Conservation (phyloP, 2,113 vertebrate species). For the Tinamus guttatus region DNA sequence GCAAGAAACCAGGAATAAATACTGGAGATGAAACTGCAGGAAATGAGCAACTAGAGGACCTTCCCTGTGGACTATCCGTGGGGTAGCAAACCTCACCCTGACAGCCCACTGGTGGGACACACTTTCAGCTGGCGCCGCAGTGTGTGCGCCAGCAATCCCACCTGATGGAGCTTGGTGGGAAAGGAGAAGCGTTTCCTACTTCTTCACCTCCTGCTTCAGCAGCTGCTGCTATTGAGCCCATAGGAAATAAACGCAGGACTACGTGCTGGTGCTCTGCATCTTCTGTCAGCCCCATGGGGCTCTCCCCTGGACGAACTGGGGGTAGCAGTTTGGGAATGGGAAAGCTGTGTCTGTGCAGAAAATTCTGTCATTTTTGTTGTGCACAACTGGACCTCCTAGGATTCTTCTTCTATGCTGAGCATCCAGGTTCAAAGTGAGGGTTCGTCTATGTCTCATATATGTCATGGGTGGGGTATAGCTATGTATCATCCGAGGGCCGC, state of each 20-base stretch:
- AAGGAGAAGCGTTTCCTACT: neutral
- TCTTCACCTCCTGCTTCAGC: neutral
- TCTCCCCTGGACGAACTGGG: rapidly evolving
- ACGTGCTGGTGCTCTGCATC: rapidly evolving
- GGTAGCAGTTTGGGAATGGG: rapidly evolving
- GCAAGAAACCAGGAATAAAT: neutral
- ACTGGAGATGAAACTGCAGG: neutral
- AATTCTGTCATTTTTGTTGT: neutral
- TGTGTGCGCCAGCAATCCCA: neutral
- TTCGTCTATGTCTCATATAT: neutral
- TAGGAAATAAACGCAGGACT: neutral
- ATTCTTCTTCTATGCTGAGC: neutral
- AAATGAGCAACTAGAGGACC: neutral
- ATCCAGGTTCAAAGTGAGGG: neutral
- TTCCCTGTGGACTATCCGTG: neutral
- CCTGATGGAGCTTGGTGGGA: neutral
- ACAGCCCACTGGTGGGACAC: neutral
- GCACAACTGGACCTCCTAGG: neutral
- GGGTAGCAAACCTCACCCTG: neutral
- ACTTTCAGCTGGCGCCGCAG: neutral
- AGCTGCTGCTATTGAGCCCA: neutral
- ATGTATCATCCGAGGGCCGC: neutral
- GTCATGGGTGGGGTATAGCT: neutral
- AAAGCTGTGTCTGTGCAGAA: neutral
- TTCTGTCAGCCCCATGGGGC: neutral